Base-by-base conservation (phyloP, 2,888 invertebrate species). In the Latrodectus hesperus region DNA sequence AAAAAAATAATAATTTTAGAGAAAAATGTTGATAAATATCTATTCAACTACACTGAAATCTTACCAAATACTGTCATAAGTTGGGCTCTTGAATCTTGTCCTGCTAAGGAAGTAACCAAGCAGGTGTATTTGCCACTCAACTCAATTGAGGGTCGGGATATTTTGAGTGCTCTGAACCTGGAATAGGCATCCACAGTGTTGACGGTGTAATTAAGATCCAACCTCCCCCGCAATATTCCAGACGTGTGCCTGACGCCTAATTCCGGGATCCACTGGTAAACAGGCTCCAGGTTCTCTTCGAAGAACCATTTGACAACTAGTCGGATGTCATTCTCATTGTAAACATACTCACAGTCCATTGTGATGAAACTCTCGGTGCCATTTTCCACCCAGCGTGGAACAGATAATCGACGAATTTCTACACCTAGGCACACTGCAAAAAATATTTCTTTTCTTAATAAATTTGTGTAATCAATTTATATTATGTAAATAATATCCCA, bases 271-370 rank as follows among this genome's bases (percentile, higher is more conserved):
- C 90, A 90, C 75, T 90, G 90, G 77, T 90, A 90, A 16, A 90
- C 89, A 10, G 90, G 90, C 68, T 90, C 89, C n/a, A 89, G 80
- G 60, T 90, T 90, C 10, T 90, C 89, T 70, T 90, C 89, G 64
- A 90, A 90, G 74, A 90, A 90, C 90, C 90, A 90, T 77, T 90
- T 90, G 38, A 90, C 90, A 60, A 90, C 90, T 14, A 90, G 82
- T 11, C 85, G 88, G 3, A 84, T 77, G 60, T 90, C 90, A 51
- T 89, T 87, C 83, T 89, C 82, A 64, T 90, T 89, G 79, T 90
- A 89, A 14, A 89, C 71, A 81, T 90, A 90, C 49, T 89, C 88
- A 85, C 90, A 90, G 82, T 90, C 90, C 38, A 90, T 80, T 5
- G 89, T 86, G 4, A 90, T 86, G 8, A 89, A 87, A 10, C 75